Evolutionary conservation across 2,113 vertebrate species (phyloP).

Genomic region (Osmerus mordax): DNA sequence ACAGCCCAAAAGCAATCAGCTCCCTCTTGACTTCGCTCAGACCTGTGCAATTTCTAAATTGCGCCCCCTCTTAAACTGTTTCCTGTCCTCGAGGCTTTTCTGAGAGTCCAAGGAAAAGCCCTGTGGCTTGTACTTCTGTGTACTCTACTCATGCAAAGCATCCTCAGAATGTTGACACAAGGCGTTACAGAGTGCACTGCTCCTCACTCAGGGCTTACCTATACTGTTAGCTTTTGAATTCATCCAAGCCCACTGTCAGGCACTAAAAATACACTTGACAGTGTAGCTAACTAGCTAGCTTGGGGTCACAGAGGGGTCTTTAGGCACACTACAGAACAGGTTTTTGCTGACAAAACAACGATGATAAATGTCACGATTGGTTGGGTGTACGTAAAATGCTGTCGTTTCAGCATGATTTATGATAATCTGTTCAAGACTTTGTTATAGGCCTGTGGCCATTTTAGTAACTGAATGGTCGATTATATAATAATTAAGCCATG

Average conservation of each 20-base stretch:
- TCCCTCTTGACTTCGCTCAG: not conserved
- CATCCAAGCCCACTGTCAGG: conserved; percentile 63
- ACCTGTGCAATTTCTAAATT: not conserved
- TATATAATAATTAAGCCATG: not conserved
- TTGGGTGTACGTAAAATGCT: conserved; percentile 33
- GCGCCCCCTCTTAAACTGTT: not conserved
- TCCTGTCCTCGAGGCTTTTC: not conserved
- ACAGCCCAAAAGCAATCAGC: not conserved
- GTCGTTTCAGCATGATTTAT: conserved; percentile 55
- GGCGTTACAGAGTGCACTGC: conserved; percentile 44
- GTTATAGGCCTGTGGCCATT: not conserved
- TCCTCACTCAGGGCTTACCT: conserved; percentile 49
- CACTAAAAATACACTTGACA: conserved; percentile 63
- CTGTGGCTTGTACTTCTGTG: conserved; percentile 17
- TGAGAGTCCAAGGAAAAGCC: conserved; percentile 2
- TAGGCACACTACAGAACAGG: conserved; percentile 40
- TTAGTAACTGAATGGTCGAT: not conserved
- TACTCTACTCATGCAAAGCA: conserved; percentile 35
- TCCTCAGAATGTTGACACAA: conserved; percentile 59
- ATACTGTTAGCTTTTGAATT: conserved; percentile 65
- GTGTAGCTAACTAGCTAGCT: conserved; percentile 31
- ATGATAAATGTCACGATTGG: conserved; percentile 59
- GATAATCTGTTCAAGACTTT: conserved; percentile 35
- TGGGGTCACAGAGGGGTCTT: conserved; percentile 44
- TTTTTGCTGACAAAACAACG: conserved; percentile 50